phyloP scores from a whole-genome alignment of 2,888 invertebrate species.

The Protonemura montana region DNA sequence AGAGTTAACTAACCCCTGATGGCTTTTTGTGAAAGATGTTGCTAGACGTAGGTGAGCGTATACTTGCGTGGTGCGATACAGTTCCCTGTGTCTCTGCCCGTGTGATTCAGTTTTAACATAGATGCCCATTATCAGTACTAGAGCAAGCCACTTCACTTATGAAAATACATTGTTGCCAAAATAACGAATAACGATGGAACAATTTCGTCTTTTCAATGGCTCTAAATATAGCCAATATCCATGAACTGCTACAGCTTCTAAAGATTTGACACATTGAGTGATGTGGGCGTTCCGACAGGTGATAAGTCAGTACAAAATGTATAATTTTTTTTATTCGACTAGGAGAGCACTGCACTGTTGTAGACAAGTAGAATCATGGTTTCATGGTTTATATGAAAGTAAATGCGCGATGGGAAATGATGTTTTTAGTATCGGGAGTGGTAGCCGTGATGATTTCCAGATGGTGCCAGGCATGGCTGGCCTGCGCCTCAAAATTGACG shows the following conservation, averaged over 20 bases:
- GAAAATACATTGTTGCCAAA: too few relatives aligned
- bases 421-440: slow-evolving; percentile 7
- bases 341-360: neutral
- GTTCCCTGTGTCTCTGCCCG: neutral
- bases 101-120: neutral
- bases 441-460: slow-evolving; percentile 25
- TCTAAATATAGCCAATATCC: too few relatives aligned
- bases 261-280: neutral
- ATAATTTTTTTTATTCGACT: neutral
- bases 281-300: neutral
- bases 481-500: neutral
- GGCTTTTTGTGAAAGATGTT: neutral
- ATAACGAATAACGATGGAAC: too few relatives aligned
- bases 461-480: neutral
- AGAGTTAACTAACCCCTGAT: slow-evolving; percentile 7
- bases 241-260: too few relatives aligned
- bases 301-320: neutral
- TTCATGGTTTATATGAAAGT: neutral
- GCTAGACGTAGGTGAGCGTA: too few relatives aligned
- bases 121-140: too few relatives aligned
- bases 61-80: too few relatives aligned
- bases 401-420: neutral
- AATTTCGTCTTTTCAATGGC: too few relatives aligned
- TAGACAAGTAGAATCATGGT: neutral
- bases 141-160: too few relatives aligned